Base-by-base conservation (phyloP, 2,888 invertebrate genomes). In the Platycheirus albimanus region DNA sequence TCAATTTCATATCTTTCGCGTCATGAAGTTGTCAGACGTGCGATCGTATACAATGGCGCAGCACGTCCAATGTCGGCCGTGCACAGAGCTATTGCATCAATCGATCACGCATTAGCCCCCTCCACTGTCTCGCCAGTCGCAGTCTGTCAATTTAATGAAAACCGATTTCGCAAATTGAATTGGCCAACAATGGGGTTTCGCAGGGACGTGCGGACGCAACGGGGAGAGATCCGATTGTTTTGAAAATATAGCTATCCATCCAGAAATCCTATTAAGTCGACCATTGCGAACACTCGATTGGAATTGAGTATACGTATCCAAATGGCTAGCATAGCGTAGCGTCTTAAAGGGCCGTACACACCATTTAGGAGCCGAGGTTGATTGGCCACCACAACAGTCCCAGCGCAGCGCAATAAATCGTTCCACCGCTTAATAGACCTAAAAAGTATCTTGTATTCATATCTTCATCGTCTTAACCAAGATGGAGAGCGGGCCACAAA, bases 121-220 rank as follows among this genome's bases (percentile, higher is more conserved):
- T 77, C 63, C 47, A 58, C 5, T 30, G 41, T 43, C 41, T 77
- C 72, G 66, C 54, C 67, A 67, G 77, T 64, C 81, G 49, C 67
- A 67, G 77, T 64, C 81, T 81, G 76, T 81, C 81, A 81, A 63
- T 76, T 83, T 83, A 83, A 83, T 83, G 83, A 83, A 83, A 83
- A 83, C 83, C 83, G 83, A 83, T 83, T 83, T 83, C 83, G 78
- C 72, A 83, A 83, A 83, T 83, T 83, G 83, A 83, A 78, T 83
- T 83, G 83, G 69, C 83, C 69, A 83, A 83, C 77, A 36, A 76
- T 67, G 81, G 41, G 36, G n/a, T 36, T 56, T 17, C 33, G 49
- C 17, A 11, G 33, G n/a, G n/a, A n/a, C n/a, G n/a, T n/a, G n/a
- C n/a, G n/a, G n/a, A n/a, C n/a, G n/a, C n/a, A n/a, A n/a, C 15